Conservation (phyloP, 2,797 vertebrate genomes). For the Columba guinea region DNA sequence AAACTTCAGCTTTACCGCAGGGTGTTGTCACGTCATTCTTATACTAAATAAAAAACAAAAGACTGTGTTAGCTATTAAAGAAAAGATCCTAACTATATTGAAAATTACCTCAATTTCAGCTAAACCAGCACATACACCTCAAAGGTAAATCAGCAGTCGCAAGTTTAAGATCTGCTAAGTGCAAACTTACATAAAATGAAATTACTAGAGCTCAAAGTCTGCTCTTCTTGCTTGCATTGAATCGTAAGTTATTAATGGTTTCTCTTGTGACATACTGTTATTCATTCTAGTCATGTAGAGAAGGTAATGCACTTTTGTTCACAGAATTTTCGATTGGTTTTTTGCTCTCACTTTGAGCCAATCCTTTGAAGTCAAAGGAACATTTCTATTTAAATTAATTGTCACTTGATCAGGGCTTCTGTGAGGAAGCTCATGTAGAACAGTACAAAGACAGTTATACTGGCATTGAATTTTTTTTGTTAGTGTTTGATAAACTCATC, state of each 20-base stretch:
- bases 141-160: background rate
- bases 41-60: too few relatives aligned
- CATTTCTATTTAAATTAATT: background rate
- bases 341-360: background rate
- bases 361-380: conserved; percentile 12
- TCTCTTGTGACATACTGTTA: background rate
- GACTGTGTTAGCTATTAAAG: too few relatives aligned
- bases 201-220: conserved; percentile 18
- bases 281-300: background rate
- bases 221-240: background rate
- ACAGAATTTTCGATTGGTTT: background rate
- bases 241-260: background rate
- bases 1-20: too few relatives aligned
- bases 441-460: background rate
- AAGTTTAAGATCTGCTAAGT: background rate
- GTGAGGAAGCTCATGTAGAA: background rate
- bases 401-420: background rate
- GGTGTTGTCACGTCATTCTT: too few relatives aligned
- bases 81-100: too few relatives aligned
- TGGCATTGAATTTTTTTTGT: background rate
- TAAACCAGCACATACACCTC: background rate
- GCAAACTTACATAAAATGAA: background rate
- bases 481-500: background rate
- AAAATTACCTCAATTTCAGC: too few relatives aligned
- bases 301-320: background rate